Evolutionary conservation across 2,888 invertebrate genomes (phyloP), one percentile per base, ranked within the genome.

Genomic region (Cinara cedri): DNA sequence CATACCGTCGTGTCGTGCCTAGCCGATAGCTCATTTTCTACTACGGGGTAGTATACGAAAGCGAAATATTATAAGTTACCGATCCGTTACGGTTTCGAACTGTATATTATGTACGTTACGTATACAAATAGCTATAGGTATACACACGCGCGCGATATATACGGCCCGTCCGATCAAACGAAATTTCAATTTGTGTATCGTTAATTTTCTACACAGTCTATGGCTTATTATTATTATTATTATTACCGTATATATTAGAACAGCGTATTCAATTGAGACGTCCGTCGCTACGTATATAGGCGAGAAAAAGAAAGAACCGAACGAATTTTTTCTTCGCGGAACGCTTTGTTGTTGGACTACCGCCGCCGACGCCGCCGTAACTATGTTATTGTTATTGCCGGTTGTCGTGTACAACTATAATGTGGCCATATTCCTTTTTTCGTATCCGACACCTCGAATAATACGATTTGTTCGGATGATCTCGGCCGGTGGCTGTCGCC

Each of bases 391-490:
- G n/a, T n/a, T n/a, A n/a, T n/a, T n/a, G n/a, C 51, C 34, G 34
- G 34, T 26, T 19, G 26, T 72, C 21, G 65, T 68, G 26, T 51
- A 57, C 14, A 57, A 1, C 26, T 14, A 1, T 46, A 21, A 51
- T 21, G 19, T 1, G n/a, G n/a, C n/a, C n/a, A 4, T 49, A 34
- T 62, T 72, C 49, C 62, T 11, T 72, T 72, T 72, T 49, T 72
- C 46, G 19, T 10, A 24, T 24, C 55, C 54, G 54, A 49, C 54
- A 16, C 44, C 24, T 3, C 34, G 34, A 62, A 62, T 74, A 74
- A 21, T 74, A 74, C 54, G n/a, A 44, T 54, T 65, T 51, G 42
- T 63, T 54, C 49, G 11, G 51, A 63, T 51, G 34, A 51, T 57
- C 46, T 72, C 26, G n/a, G 57, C n/a, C n/a, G n/a, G n/a, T n/a